Evolutionary conservation across 2,888 invertebrate genomes (phyloP).

Genomic region (Rhagophthalmus giganteus): DNA sequence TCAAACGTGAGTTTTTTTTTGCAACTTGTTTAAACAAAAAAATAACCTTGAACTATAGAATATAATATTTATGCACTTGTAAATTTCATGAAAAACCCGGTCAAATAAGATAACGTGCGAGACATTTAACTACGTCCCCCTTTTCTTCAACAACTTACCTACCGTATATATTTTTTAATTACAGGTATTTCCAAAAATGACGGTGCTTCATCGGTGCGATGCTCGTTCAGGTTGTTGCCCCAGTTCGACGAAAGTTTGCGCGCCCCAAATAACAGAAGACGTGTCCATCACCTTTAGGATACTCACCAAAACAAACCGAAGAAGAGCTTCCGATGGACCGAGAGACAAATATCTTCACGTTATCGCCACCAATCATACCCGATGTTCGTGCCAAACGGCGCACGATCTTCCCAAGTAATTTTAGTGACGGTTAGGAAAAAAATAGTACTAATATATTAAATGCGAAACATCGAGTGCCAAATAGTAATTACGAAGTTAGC

Average conservation of each 20-base stretch:
- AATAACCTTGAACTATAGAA: too few relatives aligned
- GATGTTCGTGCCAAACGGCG: constrained; percentile 15
- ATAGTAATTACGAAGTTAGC: too few relatives aligned
- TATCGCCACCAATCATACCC: constrained; percentile 15
- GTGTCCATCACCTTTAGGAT: constrained; percentile 50
- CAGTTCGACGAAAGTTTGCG: constrained; percentile 41
- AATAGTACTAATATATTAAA: too few relatives aligned
- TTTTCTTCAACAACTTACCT: too few relatives aligned
- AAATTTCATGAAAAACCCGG: too few relatives aligned
- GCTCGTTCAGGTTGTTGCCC: constrained; percentile 48
- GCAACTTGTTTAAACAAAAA: too few relatives aligned
- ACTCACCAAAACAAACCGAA: constrained; percentile 12
- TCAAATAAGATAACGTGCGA: too few relatives aligned
- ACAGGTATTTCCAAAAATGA: constrained; percentile 40
- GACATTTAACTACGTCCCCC: too few relatives aligned
- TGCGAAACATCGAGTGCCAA: too few relatives aligned
- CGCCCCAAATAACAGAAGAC: constrained; percentile 43
- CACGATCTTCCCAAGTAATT: constrained; percentile 7
- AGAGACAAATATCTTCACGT: constrained; percentile 10
- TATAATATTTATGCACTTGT: too few relatives aligned
- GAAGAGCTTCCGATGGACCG: background rate
- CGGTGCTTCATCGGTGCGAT: constrained; percentile 47
- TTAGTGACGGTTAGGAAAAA: background rate
- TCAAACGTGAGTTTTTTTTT: constrained; percentile 7
- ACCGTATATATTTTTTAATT: too few relatives aligned